Evolutionary conservation across 53 echinoderm and acorn worm genomes (phyloP), one percentile per base, ranked within the genome.

Genomic region (Zoroaster sp.): DNA sequence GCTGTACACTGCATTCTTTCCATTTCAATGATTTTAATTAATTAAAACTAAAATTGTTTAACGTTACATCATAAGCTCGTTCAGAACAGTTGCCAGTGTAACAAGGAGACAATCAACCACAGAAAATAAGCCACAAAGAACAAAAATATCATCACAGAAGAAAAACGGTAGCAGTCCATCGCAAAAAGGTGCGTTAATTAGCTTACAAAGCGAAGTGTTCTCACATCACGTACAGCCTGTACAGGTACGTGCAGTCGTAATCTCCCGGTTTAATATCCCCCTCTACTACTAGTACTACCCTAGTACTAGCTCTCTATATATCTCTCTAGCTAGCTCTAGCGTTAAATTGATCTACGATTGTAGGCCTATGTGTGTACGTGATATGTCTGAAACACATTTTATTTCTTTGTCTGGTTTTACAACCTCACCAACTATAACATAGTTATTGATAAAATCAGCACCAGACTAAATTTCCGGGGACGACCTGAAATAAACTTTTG

Each of bases 81-180:
- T 78, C 66, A 90, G 53, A 75, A 90, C 2, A 93, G 35, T 12
- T 86, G 51, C 89, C 93, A 90, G 69, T 69, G 49, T 7, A 91
- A 30, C 51, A 74, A 70, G 34, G 83, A 52, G 35, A 94, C 40
- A 10, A 94, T 54, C 40, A 89, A 83, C 85, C 88, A 89, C 38
- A 91, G 28, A 82, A 94, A 94, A 41, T 73, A 69, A 18, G 73
- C 47, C 30, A 42, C 72, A 13, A 94, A 83, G 59, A 88, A 89
- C 59, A 94, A 59, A 74, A 96, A 96, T 30, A 94, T 91, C 74
- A 91, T 86, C 53, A 89, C 91, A n/a, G 96, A 88, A 23, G 92
- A 90, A 0, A 96, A 92, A 66, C 93, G 94, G 83, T 96, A 96
- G 72, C 90, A 92, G 91, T 96, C 96, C 92, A 96, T 96, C 28